phyloP scores from a whole-genome alignment of 2,113 vertebrate species.

The Platysternon megacephalum region DNA sequence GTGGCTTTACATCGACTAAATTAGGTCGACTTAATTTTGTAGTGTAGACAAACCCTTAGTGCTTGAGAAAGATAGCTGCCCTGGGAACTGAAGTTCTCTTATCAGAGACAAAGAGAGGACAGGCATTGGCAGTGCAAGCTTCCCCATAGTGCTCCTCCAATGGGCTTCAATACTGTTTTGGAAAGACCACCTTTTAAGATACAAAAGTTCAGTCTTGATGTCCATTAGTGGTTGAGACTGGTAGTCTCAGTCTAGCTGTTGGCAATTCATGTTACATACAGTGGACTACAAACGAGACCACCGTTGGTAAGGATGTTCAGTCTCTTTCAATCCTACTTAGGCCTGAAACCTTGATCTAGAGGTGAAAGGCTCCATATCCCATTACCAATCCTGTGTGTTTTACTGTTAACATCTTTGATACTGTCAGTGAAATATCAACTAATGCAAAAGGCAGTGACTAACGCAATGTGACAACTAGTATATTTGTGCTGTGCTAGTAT shows the following conservation, averaged over 20 bases:
- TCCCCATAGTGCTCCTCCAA: background rate
- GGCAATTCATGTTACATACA: background rate
- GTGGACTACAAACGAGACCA: background rate
- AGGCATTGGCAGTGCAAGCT: background rate
- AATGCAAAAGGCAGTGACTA: background rate
- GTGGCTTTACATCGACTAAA: too few species aligned
- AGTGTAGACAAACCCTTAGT: too few species aligned
- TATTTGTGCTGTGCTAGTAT: background rate
- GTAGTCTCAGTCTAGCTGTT: background rate
- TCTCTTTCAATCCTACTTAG: background rate
- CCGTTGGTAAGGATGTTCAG: background rate
- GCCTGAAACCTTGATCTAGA: background rate
- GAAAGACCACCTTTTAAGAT: background rate
- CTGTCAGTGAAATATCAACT: background rate
- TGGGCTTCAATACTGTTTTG: too few species aligned
- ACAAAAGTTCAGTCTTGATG: background rate
- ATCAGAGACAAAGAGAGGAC: background rate
- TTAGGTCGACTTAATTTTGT: too few species aligned
- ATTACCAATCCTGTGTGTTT: background rate
- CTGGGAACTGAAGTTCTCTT: background rate
- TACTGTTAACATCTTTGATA: background rate
- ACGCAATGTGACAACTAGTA: background rate
- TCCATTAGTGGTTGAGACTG: background rate
- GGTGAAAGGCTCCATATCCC: background rate
- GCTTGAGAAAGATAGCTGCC: background rate